Base-by-base conservation (phyloP, 2,888 invertebrate genomes). In the Flabesymbios commensalis region DNA sequence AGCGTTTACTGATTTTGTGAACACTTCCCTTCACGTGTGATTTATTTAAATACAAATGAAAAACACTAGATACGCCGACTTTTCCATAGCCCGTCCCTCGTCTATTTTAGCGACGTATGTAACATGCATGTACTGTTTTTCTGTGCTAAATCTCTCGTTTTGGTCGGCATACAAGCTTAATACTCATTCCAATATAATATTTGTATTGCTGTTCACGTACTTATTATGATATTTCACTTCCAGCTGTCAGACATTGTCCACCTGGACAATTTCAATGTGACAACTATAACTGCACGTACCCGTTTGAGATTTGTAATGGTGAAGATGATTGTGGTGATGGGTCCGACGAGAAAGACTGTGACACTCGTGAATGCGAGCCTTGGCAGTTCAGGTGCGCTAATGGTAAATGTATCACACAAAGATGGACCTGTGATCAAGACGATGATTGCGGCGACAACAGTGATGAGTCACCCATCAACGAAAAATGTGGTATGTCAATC, bases 381-480 rank as follows among this genome's bases (percentile, higher is more conserved):
- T 79, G 78, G 78, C 95, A 96, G 82, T 97, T 96, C 77, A 95
- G 95, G 0, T 99, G 98, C 78, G 88, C 88, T 39, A 98, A 97
- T 82, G 90, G 90, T 57, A 91, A 75, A 62, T 81, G 81, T 66
- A 75, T 80, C 17, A 73, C 77, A 1, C 68, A 69, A 29, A 72
- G 56, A 17, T 78, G 79, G 78, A 61, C 72, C 39, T 81, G 80
- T 72, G 80, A 81, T 54, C 71, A 72, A 0, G 74, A 74, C 7
- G 70, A 78, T 61, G 80, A 81, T 59, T 81, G 80, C 58, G 75
- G 72, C 0, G 80, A 81, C 57, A 67, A 69, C 19, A 72, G 73
- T 10, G 80, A 81, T 64, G 80, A 81, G 67, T 29, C 48, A 22
- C 68, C 69, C 7, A 36, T 48, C 43, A 69, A 69, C 32, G 43